Conservation (phyloP, 2,113 vertebrate species). For the Phalacrocorax pelagicus region DNA sequence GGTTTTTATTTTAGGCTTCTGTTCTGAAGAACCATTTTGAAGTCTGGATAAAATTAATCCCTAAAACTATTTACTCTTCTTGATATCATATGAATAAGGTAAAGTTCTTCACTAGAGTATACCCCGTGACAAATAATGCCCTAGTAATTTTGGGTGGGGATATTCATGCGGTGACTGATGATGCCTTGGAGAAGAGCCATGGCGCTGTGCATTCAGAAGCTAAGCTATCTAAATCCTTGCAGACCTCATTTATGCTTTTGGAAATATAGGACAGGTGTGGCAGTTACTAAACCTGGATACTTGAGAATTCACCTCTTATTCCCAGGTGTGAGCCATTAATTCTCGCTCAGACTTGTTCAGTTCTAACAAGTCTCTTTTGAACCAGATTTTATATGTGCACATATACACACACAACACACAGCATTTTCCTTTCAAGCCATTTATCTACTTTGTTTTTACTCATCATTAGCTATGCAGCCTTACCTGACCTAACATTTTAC, state of each 20-base stretch:
- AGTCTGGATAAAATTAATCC: slow-evolving; percentile 31
- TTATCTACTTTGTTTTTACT: not conserved
- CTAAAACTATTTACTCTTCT: slow-evolving; percentile 25
- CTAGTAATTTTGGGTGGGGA: slow-evolving; percentile 60
- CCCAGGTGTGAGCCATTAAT: slow-evolving; percentile 49
- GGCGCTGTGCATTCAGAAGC: slow-evolving; percentile 32
- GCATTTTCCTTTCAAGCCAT: not conserved
- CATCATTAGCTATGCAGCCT: not conserved
- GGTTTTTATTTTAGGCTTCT: slow-evolving; percentile 9
- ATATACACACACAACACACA: not conserved
- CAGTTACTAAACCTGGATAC: slow-evolving; percentile 61
- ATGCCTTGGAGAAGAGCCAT: slow-evolving; percentile 47
- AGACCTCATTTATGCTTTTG: slow-evolving; percentile 62
- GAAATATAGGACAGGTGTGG: slow-evolving; percentile 65
- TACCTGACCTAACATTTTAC: not conserved
- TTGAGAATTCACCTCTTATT: slow-evolving; percentile 52
- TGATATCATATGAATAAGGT: slow-evolving; percentile 40
- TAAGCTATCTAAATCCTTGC: slow-evolving; percentile 63
- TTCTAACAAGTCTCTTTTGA: slow-evolving; percentile 45
- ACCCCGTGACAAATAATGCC: slow-evolving; percentile 6
- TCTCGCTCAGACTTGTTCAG: slow-evolving; percentile 64
- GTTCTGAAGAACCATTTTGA: slow-evolving; percentile 3
- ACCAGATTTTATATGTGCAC: not conserved
- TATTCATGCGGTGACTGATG: slow-evolving; percentile 44
- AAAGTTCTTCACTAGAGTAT: not conserved